Base-by-base conservation (phyloP, 2,888 invertebrate genomes). In the Bellardia pandia region DNA sequence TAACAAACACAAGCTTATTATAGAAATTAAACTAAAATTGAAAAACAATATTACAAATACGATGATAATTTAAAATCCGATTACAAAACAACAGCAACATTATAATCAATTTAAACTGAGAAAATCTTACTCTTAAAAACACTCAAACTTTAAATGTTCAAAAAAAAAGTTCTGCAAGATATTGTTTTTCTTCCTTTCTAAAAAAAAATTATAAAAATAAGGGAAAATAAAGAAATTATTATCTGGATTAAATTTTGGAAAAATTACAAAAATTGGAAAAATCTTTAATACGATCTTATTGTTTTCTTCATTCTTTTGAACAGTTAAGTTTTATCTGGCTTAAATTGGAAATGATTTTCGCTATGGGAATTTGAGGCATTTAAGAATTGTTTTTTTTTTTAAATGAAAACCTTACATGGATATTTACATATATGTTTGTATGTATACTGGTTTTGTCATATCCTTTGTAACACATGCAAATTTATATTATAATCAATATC, bases 41-140 rank as follows among this genome's bases (percentile, higher is more conserved):
- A 40, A 62, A 77, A 66, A 58, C 40, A 76, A 71, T 72, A 51
- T 23, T 51, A 53, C 2, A 81, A 77, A 56, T 66, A 14, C 56
- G 53, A 77, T 80, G 42, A 62, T 48, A 62, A 76, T 76, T 71
- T 79, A 30, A 77, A 86, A 84, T 60, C 76, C 76, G 80, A 66
- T 84, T 84, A 76, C 23, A 40, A 56, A 72, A 68, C 53, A 81
- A 40, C 58, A 68, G 33, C 1, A 16, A 42, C 53, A 77, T 53
- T 71, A 40, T n/a, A 71, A 62, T 71, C 53, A 79, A 62, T 56
- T 42, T 16, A 45, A 23, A 37, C 16, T 23, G 14, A 30, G 58
- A 40, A 23, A 16, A 71, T 2, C 16, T 13, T 16, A 16, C n/a
- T 16, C 53, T 69, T 14, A 48, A 37, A 37, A 37, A 37, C 2